Evolutionary conservation across 2,797 vertebrate genomes (phyloP), one percentile per base, ranked within the genome.

Genomic region (Dromococcyx pavoninus): DNA sequence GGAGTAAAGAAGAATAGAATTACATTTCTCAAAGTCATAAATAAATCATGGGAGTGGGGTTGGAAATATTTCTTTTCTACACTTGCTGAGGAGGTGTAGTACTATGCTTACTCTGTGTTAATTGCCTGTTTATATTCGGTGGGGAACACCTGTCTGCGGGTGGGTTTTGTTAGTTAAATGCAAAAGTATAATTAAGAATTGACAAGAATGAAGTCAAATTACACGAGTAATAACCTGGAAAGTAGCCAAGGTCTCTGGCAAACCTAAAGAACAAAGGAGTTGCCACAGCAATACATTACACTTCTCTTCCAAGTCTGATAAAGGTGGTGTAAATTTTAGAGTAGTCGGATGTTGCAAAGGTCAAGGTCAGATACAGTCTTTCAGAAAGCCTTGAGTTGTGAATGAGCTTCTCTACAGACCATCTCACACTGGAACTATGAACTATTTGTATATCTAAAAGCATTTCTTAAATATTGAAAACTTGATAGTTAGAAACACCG

Each of bases 1-100:
- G 41, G 46, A 33, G 28, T 87, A 87, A 88, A 46, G 72, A 67
- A 91, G 69, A 83, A 62, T 21, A 83, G 54, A 85, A 81, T 73
- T 86, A n/a, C 13, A 24, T 91, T 94, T 94, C n/a, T 74, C n/a
- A 41, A 66, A 75, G 33, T n/a, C 58, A 60, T 51, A 46, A 44
- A 35, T 72, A 41, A 77, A 88, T 35, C 16, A 11, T 22, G 37
- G 21, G 17, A 70, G 12, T 9, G 11, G 35, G 30, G 7, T 7
- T 86, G 33, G 43, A 80, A 81, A 0, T 56, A 43, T 46, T 41
- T 74, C 13, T 80, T 69, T 75, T 32, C 73, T 79, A 30, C 28
- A 22, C 25, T 75, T 88, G 22, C 13, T 7, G 69, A 54, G 19
- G 51, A 54, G 32, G 16, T 11, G 18, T 32, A 71, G 17, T 58